Evolutionary conservation across 64 coral and sea anemone genomes (phyloP), one percentile per base, ranked within the genome.

Genomic region (Pocillopora verrucosa): DNA sequence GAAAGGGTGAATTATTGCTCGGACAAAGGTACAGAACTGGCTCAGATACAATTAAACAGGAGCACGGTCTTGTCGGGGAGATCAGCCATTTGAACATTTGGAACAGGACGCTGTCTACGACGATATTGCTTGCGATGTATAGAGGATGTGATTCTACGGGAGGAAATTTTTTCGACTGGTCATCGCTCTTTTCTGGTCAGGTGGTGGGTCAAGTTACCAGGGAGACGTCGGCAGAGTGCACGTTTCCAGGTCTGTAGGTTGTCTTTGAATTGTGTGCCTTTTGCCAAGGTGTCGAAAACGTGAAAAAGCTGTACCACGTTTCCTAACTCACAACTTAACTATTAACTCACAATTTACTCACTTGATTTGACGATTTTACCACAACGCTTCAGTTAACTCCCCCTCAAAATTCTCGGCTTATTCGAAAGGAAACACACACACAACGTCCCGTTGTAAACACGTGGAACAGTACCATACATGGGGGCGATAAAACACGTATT

Each of bases 31-130:
- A 79, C 10, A 24, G n/a, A n/a, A 24, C 0, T 6, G 22, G 11
- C 26, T 1, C 1, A 24, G 20, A 59, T 12, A 20, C 1, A 1
- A 59, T 59, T 19, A 79, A 79, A 79, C 0, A 56, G 59, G 77
- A 5, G 4, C 56, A 79, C 5, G 12, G 0, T n/a, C 24, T 79
- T 24, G 59, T 30, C n/a, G 77, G 77, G n/a, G 57, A 79, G 59
- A 79, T 79, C 15, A 79, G 77, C 30, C 77, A 79, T 60, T 20
- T 79, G 0, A 79, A 79, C 38, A 59, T 79, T 26, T 79, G 77
- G 77, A 59, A 24, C 56, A 79, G 1, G 13, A 79, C 17, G 56
- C 77, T 79, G 20, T 20, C 25, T 13, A 0, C 56, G 34, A 12
- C 11, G 3, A 57, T 59, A 12, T 25, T 79, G 16, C 17, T 12